Conservation (phyloP, 2,113 vertebrate species). For the Hipposideros armiger region DNA sequence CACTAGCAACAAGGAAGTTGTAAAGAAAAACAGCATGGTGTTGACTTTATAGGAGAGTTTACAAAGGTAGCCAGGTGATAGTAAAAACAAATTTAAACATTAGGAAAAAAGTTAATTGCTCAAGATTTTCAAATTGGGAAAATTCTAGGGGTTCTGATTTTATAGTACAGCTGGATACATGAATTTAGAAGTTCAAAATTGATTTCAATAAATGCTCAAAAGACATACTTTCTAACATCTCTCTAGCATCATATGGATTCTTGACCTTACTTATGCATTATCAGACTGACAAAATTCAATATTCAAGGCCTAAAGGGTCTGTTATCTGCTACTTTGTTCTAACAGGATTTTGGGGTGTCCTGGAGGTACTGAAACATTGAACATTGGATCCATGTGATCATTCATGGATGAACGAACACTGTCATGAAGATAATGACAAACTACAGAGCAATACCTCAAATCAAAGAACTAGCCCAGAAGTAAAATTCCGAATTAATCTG, state of each 20-base stretch:
- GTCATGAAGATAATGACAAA: not conserved
- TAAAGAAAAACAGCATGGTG: not conserved
- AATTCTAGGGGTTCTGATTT: not conserved
- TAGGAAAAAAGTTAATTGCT: not conserved
- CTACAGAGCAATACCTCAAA: not conserved
- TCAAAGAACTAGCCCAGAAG: not conserved
- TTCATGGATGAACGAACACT: not conserved
- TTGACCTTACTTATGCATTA: not conserved
- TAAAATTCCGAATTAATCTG: not conserved
- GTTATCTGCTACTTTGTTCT: not conserved
- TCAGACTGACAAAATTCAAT: not conserved
- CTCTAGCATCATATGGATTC: not conserved
- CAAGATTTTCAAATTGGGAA: not conserved
- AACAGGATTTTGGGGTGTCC: not conserved
- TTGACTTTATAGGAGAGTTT: not conserved
- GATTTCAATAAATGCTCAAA: not conserved
- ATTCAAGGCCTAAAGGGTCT: not conserved
- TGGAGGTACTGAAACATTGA: not conserved
- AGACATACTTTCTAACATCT: not conserved
- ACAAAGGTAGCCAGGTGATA: not conserved
- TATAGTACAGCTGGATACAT: not conserved
- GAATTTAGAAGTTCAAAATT: not conserved
- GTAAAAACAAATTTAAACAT: not conserved
- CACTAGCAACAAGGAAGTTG: not conserved
- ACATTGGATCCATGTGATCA: not conserved